Evolutionary conservation across 2,888 invertebrate species (phyloP), one percentile per base, ranked within the genome.

Genomic region (Campaea margaritaria): DNA sequence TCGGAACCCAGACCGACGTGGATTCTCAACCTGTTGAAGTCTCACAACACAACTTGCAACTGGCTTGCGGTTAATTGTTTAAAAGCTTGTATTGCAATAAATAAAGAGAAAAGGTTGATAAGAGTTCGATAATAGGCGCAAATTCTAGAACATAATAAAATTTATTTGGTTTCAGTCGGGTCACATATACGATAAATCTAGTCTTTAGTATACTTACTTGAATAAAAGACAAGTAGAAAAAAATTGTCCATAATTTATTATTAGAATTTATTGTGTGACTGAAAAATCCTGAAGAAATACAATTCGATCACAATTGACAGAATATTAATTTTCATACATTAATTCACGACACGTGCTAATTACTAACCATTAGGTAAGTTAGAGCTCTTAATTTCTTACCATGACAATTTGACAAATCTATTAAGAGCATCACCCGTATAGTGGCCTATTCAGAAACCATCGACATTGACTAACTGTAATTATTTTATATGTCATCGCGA

Each of bases 1-100:
- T 70, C 55, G 67, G 70, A 74, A 70, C 74, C 68, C 49, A 28
- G 79, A 75, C 76, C 76, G 79, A 74, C 73, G 72, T 68, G 27
- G 72, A 64, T 69, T 65, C 58, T 62, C 66, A 67, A 69, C 75
- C 69, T 72, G 73, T 72, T 69, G 70, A 71, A 69, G 70, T 68
- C 71, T 66, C 64, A 67, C 68, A 72, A 72, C 64, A 67, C 68
- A 72, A 72, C 68, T 62, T 69, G 59, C 60, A 28, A 47, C 45
- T 54, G 43, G 42, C 42, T 52, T 39, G 28, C 4, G 64, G 65
- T 65, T 64, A 67, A 69, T 67, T 66, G 61, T 63, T 58, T 63
- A 49, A 63, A 58, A 42, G 47, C 52, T 44, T 31, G 34, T 21
- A 21, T 21, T 41, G 44, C 58, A 46, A 59, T 51, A 55, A 58